Evolutionary conservation across 53 echinoderm and acorn worm genomes (phyloP).

Genomic region (Holothuria leucospilota): DNA sequence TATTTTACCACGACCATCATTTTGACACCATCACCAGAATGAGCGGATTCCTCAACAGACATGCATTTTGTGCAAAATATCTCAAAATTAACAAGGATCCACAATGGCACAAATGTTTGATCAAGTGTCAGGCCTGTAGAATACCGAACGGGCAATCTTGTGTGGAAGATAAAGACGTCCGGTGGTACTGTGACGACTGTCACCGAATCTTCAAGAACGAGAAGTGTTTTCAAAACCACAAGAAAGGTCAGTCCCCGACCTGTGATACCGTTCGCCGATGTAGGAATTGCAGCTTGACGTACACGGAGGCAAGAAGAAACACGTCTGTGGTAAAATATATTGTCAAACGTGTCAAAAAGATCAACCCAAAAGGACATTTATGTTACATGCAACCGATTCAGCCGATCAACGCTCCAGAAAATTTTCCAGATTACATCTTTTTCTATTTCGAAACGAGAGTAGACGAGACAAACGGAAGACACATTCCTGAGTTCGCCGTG

Average conservation of each 20-base stretch:
- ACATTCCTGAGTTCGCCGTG: conserved; percentile 15
- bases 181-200: background rate
- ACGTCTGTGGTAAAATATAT: background rate
- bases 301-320: background rate
- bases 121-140: conserved; percentile 8
- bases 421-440: background rate
- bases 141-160: background rate
- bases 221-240: conserved; percentile 30
- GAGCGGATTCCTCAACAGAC: no score
- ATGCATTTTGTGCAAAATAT: conserved; percentile 25
- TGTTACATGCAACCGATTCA: conserved; percentile 41
- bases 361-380: conserved; percentile 1
- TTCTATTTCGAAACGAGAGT: background rate
- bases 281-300: background rate
- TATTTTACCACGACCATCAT: no score
- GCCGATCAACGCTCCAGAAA: background rate
- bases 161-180: background rate
- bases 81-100: conserved; percentile 23
- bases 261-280: background rate
- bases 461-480: no score
- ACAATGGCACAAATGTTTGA: background rate
- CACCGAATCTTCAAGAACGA: conserved; percentile 4
- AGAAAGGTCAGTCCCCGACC: background rate
- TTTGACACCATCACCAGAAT: no score
- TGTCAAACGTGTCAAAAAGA: background rate